Evolutionary conservation across 1,140 invertebrate species (phyloP), one percentile per base, ranked within the genome.

Genomic region (Liolophura sinensis): DNA sequence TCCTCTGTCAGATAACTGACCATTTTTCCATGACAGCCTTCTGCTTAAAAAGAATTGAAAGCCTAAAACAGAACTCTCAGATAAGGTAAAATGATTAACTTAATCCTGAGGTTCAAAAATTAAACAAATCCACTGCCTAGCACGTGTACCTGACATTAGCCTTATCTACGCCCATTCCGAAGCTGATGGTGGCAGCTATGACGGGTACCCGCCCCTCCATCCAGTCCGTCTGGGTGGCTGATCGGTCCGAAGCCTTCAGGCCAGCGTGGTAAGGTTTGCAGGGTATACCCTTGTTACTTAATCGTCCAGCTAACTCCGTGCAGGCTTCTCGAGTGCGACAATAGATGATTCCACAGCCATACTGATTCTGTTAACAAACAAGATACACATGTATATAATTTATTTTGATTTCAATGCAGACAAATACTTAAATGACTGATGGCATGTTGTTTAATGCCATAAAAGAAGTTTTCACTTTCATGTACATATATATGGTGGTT

Each of bases 121-220:
- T 5, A 40, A 9, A 40, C 31, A 40, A 40, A 40, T 40, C 31
- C 31, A 40, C 31, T 5, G 31, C 31, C 3, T 9, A 40, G 31
- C n/a, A n/a, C n/a, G n/a, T n/a, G n/a, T 73, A 89, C 88, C 91
- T 87, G 15, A 92, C 91, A 71, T 89, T 86, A 1, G 87, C 79
- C 80, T 92, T 92, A 78, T 92, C 91, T 20, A 92, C 88, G 52
- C 91, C 91, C 91, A 92, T 92, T 25, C 91, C 91, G 85, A 92
- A 92, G 76, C 89, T 90, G 67, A 92, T 87, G 20, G 90, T 91
- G 12, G 86, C 85, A 60, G 77, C 82, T 62, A 87, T 83, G 4
- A 91, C 86, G n/a, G 89, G 87, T 51, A 88, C 83, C 62, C 84
- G 82, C 15, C 89, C 90, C 61, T 85, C 79, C 85, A 90, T 89